Base-by-base conservation (phyloP, 2,888 invertebrate genomes). In the Oscheius onirici region DNA sequence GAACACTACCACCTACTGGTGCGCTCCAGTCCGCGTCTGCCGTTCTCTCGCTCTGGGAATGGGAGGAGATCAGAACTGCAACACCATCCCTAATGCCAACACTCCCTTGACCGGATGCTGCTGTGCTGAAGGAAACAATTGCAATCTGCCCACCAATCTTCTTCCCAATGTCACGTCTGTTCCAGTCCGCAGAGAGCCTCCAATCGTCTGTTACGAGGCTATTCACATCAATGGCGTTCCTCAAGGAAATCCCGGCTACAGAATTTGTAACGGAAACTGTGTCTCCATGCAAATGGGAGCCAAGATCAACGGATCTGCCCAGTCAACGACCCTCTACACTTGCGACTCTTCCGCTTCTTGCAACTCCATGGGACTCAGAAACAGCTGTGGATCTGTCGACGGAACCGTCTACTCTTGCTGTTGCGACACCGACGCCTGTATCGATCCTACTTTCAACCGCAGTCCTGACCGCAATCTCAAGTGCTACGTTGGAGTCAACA, bases 141-240 rank as follows among this genome's bases (percentile, higher is more conserved):
- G 79, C 46, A 70, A 76, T 34, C 69, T 75, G 11, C 79, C 76
- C 51, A 51, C 57, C 28, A 65, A 55, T 20, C 73, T 78, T 71
- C 57, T 24, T 10, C 43, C 68, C 28, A 76, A 76, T 49, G 75
- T 78, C 13, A 76, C 76, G 28, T 71, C 77, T 17, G 61, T 75
- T 44, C 67, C 72, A 34, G 69, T 73, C n/a, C 72, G 75, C 20
- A 20, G 20, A 0, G 77, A 76, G 15, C 73, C 77, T 49, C 71
- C 66, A 44, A 79, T 79, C 41, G 74, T 77, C 60, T 79, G 79
- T 71, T 79, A 77, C 66, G 74, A 76, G 72, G 79, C 76, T 69
- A 67, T 79, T 63, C 71, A 74, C 34, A 54, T 79, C 55, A 79
- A 79, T 55, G 76, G 76, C 69, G 43, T 69, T 43, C 60, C 69